Evolutionary conservation across 2,113 vertebrate genomes (phyloP).

Genomic region (Thinocorus orbignyianus): DNA sequence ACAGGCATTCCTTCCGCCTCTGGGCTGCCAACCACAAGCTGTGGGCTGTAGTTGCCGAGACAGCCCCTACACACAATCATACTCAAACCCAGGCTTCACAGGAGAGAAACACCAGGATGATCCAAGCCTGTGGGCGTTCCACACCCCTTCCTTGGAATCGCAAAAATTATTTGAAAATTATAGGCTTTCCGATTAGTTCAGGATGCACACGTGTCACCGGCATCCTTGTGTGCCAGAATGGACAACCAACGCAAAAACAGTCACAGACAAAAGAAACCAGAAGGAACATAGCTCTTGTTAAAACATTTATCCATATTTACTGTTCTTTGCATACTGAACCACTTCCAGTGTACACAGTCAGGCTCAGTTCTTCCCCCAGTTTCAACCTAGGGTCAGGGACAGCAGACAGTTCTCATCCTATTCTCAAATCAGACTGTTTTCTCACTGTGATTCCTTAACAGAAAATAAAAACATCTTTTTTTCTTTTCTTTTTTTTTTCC

Average conservation of each 20-base stretch:
- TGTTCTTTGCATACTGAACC: not conserved
- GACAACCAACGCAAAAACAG: not conserved
- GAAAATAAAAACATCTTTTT: not conserved
- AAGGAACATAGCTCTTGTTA: not conserved
- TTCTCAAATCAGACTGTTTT: not conserved
- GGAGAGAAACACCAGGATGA: not conserved
- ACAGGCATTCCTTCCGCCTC: not conserved
- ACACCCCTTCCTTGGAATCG: not conserved
- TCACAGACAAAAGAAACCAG: not conserved
- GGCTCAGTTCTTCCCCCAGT: not conserved
- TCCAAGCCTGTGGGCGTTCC: not conserved
- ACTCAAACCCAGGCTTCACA: not conserved
- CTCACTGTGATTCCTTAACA: not conserved
- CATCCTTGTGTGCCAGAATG: not conserved
- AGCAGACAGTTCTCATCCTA: not conserved
- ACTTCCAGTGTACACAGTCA: not conserved
- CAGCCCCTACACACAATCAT: not conserved
- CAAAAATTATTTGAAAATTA: not conserved
- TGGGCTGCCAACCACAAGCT: not conserved
- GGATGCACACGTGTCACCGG: not conserved
- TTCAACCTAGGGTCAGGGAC: not conserved
- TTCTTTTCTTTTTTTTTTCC: not conserved
- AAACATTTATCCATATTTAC: fast-evolving
- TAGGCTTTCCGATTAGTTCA: not conserved
- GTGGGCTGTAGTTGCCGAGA: not conserved